phyloP scores from a whole-genome alignment of 2,113 vertebrate genomes.

The Perognathus longimembris region DNA sequence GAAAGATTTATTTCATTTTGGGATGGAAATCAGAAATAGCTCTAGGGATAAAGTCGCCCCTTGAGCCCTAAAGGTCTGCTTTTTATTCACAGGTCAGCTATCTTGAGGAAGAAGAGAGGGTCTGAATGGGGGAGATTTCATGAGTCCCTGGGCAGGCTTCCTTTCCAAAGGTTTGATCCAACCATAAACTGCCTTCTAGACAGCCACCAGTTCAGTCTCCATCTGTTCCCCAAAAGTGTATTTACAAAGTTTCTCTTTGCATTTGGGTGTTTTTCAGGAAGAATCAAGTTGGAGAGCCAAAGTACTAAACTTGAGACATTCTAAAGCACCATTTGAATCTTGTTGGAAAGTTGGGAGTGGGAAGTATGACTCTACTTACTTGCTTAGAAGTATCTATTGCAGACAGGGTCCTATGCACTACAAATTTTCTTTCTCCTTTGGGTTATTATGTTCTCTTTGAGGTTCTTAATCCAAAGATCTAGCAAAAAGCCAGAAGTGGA shows the following conservation, averaged over 20 bases:
- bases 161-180: not conserved
- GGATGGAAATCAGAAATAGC: not conserved
- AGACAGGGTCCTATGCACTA: not conserved
- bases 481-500: too few relatives aligned
- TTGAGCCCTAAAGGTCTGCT: not conserved
- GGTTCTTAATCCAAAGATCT: too few relatives aligned
- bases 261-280: constrained; percentile 29
- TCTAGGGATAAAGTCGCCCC: not conserved
- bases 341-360: constrained; percentile 5
- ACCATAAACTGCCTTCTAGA: not conserved
- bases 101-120: constrained; percentile 1
- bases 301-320: constrained; percentile 41
- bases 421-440: too few relatives aligned
- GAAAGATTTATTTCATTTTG: constrained; percentile 27
- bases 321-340: constrained; percentile 22
- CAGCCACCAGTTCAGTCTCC: not conserved
- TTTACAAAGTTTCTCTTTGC: not conserved
- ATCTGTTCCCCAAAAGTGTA: not conserved
- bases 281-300: constrained; percentile 15
- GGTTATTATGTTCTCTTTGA: too few relatives aligned
- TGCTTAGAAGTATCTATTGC: not conserved
- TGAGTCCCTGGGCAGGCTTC: not conserved
- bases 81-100: not conserved
- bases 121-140: not conserved
- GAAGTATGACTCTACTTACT: constrained; percentile 16